Conservation (phyloP, 2,888 invertebrate species). For the Taphrorychus bicolor region DNA sequence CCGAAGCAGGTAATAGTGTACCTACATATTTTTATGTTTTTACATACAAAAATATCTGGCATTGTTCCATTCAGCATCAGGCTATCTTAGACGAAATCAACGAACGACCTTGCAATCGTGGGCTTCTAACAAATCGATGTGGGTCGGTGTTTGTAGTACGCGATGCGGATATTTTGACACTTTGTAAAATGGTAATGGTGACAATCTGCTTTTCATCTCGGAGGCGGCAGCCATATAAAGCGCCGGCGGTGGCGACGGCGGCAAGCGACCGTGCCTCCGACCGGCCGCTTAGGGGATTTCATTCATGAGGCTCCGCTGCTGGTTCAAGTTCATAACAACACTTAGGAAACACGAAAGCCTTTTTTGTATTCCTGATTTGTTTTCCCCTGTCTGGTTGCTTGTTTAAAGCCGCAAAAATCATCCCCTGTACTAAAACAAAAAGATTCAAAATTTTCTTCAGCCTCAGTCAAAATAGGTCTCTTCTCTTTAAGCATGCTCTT, state of each 20-base stretch:
- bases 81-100: constrained; percentile 20
- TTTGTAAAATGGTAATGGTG: constrained; percentile 43
- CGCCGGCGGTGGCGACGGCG: constrained; percentile 13
- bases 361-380: constrained; percentile 17
- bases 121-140: constrained; percentile 24
- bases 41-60: too few relatives aligned
- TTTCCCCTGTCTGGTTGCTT: too few relatives aligned
- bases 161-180: constrained; percentile 44
- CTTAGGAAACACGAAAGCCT: constrained; percentile 26
- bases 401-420: too few relatives aligned
- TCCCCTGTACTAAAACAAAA: too few relatives aligned
- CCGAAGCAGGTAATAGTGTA: too few relatives aligned
- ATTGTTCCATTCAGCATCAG: too few relatives aligned
- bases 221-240: constrained; percentile 31
- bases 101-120: constrained; percentile 40
- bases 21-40: too few relatives aligned
- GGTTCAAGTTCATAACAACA: constrained; percentile 39
- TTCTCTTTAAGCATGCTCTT: constrained; percentile 13
- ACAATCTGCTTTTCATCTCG: constrained; percentile 44
- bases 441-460: too few relatives aligned
- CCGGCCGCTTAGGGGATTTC: constrained; percentile 40
- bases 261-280: constrained; percentile 26
- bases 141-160: constrained; percentile 36
- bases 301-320: constrained; percentile 40
- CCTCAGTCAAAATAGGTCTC: too few relatives aligned